Evolutionary conservation across 2,888 invertebrate species (phyloP).

Genomic region (Helleia helle): DNA sequence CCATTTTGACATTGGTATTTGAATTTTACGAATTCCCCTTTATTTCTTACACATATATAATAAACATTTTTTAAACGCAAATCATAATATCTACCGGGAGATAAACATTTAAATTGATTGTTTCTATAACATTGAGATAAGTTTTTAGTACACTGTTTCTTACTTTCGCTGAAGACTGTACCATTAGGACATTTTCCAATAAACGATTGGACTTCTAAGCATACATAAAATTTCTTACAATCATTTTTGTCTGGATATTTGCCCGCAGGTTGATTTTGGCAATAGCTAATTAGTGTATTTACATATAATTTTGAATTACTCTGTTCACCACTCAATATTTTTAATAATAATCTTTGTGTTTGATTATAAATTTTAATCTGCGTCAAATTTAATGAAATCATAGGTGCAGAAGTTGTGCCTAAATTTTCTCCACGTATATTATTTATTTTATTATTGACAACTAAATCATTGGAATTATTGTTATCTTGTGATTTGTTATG

Average conservation of each 20-base stretch:
- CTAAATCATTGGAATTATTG: not conserved
- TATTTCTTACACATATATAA: constrained; percentile 51
- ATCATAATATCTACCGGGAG: constrained; percentile 51
- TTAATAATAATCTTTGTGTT: no score
- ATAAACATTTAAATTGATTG: constrained; percentile 60
- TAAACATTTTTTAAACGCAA: constrained; percentile 47
- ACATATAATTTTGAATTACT: no score
- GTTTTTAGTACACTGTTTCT: constrained; percentile 59
- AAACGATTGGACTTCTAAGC: constrained; percentile 40
- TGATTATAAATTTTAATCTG: not conserved
- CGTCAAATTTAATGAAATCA: not conserved
- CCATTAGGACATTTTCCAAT: constrained; percentile 45
- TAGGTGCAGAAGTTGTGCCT: not conserved
- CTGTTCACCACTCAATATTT: no score
- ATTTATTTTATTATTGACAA: not conserved
- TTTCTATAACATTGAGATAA: constrained; percentile 59
- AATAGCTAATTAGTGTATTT: constrained; percentile 22
- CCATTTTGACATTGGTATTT: constrained; percentile 50
- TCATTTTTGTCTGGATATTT: constrained; percentile 57
- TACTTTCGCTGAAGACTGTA: constrained; percentile 57
- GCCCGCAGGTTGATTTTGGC: constrained; percentile 41
- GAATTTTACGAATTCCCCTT: constrained; percentile 37
- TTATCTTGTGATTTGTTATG: no score
- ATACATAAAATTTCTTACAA: constrained; percentile 69
- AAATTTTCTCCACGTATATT: no score